These are phyloP conservation scores for Cheilosia impressa DNA, from an alignment of 2,888 invertebrate genomes.

Conservation along the genomic window DNA sequence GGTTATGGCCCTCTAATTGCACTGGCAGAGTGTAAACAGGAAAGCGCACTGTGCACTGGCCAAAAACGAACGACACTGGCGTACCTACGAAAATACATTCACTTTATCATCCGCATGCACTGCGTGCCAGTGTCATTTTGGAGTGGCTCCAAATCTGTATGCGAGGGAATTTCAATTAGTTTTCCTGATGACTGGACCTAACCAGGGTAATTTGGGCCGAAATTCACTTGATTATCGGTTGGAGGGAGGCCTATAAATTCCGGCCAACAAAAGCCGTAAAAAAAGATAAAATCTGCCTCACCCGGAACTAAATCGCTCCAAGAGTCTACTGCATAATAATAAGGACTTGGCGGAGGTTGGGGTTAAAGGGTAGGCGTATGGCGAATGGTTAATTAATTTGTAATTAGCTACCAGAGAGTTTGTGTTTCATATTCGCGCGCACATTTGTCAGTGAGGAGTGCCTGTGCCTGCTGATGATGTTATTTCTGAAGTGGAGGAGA, in stretches of 20 bases:
- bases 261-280: conserved; percentile 45
- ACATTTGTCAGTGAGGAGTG: conserved; percentile 7
- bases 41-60: neutral
- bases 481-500: conserved; percentile 6
- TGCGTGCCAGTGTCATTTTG: conserved; percentile 58
- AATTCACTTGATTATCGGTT: conserved; percentile 64
- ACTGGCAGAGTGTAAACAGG: conserved; percentile 18
- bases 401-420: conserved; percentile 67
- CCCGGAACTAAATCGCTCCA: conserved; percentile 43
- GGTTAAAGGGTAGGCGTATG: conserved; percentile 45
- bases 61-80: conserved; percentile 43
- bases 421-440: conserved; percentile 66
- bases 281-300: conserved; percentile 6
- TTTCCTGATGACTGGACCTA: conserved; percentile 12
- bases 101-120: conserved; percentile 26
- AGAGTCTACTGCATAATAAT: conserved; percentile 53
- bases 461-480: conserved; percentile 42
- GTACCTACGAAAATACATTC: conserved; percentile 30
- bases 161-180: conserved; percentile 61
- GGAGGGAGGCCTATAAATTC: conserved; percentile 23
- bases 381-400: conserved; percentile 72
- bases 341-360: conserved; percentile 39
- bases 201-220: conserved; percentile 53
- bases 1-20: conserved; percentile 22
- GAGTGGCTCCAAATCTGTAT: conserved; percentile 58